Base-by-base conservation (phyloP, 2,113 vertebrate genomes). In the western clawed frog (Xenopus tropicalis) region DNA sequence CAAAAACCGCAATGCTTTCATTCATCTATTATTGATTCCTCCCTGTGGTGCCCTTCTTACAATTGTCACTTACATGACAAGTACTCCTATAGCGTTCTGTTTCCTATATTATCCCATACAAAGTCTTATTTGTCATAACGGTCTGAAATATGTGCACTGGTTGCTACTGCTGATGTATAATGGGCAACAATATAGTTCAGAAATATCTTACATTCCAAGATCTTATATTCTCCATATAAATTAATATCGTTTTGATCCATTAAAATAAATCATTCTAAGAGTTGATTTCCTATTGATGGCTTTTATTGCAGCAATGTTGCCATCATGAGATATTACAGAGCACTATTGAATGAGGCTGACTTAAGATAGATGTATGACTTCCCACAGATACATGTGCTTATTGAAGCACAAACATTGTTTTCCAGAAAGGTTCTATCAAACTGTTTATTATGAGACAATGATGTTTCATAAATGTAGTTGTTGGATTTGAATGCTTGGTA, bases 291-390 rank as follows among this genome's bases (percentile, higher is more conserved):
- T 54, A 20, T 54, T 54, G 52, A 54, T 54, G 52, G 46, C 46
- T 54, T 54, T 54, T n/a, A 54, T 54, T 54, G 52, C 52, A 54
- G 52, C 52, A 54, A 54, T 54, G 52, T 54, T 54, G 16, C 19
- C 52, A 54, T 54, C 52, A 54, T 54, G 14, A 54, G 52, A 54
- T 54, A 54, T 54, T 10, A 17, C 14, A 54, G 52, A 54, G 8
- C 17, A 2, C 52, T 1, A 14, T 17, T n/a, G 52, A 17, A 54
- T 54, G 52, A n/a, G 52, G n/a, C 7, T 54, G 52, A n/a, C 52
- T 54, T 54, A 37, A 37, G 29, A 37, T 37, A 37, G 29, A 37
- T 37, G 29, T 37, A 37, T 37, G 29, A 37, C 29, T 37, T 37
- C 29, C 29, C 29, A 37, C 52, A 54, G 52, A 54, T 54, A 54